Percentiles rank a stretch among this genome's conserved stretches.
These are phyloP conservation scores for Ochropleura leucogaster DNA, from an alignment of 2,888 invertebrate species.

Conservation along the genomic window DNA sequence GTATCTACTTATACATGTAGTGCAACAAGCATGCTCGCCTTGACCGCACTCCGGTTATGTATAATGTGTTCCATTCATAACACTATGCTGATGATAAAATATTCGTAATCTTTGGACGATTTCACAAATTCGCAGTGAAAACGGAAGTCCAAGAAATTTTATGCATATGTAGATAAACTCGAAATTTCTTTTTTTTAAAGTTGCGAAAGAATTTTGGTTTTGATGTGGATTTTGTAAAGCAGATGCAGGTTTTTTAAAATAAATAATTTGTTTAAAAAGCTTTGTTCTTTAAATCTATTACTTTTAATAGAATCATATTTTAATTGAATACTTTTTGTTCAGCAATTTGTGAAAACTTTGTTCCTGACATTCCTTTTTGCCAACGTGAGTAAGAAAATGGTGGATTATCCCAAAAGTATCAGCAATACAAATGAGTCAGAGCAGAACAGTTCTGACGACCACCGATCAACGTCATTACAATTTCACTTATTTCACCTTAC, in stretches of 20 bases:
- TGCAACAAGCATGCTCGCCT: slow-evolving; percentile 82
- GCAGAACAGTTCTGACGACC: slow-evolving; percentile 52
- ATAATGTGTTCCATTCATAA: slow-evolving; percentile 82
- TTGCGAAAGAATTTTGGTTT: not conserved
- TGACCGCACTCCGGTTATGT: slow-evolving; percentile 81
- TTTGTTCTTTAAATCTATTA: not conserved
- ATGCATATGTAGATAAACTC: not conserved
- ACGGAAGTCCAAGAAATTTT: slow-evolving; percentile 57
- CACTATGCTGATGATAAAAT: slow-evolving; percentile 69
- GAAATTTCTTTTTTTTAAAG: slow-evolving; percentile 30
- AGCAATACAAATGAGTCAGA: slow-evolving; percentile 54
- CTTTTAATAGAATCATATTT: not conserved
- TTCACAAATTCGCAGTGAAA: slow-evolving; percentile 51
- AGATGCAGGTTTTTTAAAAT: not conserved
- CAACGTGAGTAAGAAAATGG: not conserved
- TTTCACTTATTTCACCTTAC: slow-evolving; percentile 69
- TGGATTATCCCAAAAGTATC: slow-evolving; percentile 26
- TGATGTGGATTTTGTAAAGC: slow-evolving; percentile 10
- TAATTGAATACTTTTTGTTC: not conserved
- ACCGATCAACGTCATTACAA: slow-evolving; percentile 67
- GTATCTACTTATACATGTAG: slow-evolving; percentile 65
- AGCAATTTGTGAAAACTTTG: not conserved
- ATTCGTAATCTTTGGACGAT: slow-evolving; percentile 62
- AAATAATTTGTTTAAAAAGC: no score
- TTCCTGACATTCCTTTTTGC: not conserved